Base-by-base conservation (phyloP, 1,140 invertebrate species). In the Drosophila prosaltans region DNA sequence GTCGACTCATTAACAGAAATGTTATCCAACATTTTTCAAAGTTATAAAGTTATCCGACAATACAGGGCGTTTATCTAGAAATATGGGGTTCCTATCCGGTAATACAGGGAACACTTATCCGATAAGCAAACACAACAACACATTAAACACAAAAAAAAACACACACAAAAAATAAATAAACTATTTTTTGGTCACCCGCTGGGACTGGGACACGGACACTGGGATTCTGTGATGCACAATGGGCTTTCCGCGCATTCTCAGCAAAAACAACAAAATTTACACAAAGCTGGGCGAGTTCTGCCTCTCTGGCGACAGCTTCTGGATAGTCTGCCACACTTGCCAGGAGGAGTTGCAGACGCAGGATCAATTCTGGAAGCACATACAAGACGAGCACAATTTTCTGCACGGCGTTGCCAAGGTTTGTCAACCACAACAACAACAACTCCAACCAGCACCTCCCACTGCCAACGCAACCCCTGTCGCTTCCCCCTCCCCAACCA, bases 171-270 rank as follows among this genome's bases (percentile, higher is more conserved):
- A 48, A 58, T 32, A 62, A 60, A 48, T 26, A 69, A 69, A 51
- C 45, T 51, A 51, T 51, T 26, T 26, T 51, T 51, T 51, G 45
- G 21, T 26, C 45, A 51, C 21, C 45, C 45, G 45, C 45, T 51
- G 45, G 45, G 45, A 51, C 45, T 51, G 45, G 45, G 45, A 51
- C 45, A 51, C 45, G 45, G 45, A 48, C 21, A 48, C 45, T 48
- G 45, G 45, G 24, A 51, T 10, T 51, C 65, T 66, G 69, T 57
- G 65, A 83, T 80, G 72, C 76, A 72, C 77, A 74, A 91, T 91
- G 90, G 90, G 90, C 75, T 91, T 91, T 84, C 90, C 90, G 89
- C 90, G 90, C 66, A 91, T 91, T 69, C 79, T 91, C 67, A 91
- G 90, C 82, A 91, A 91, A 67, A 91, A 91, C 65, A 89, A 91